A percentile compares a stretch with the other conserved stretches of the same genome.
Conservation (phyloP, 2,888 invertebrate species). For the Aphodius granarius region DNA sequence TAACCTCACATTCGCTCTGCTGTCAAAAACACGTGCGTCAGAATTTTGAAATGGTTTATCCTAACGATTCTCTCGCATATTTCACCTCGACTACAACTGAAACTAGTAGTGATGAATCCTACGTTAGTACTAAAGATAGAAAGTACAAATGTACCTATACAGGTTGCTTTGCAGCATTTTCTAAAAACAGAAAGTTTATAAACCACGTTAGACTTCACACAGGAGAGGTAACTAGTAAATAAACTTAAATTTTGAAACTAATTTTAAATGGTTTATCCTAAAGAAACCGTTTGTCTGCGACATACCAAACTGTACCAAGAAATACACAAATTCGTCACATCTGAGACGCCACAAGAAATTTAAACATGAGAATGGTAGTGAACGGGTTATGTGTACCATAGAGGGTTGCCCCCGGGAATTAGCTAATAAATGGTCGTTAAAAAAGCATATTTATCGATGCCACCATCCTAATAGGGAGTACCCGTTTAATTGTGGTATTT, state of each 20-base stretch:
- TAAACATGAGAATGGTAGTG: constrained; percentile 31
- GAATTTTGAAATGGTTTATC: background rate
- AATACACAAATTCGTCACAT: constrained; percentile 41
- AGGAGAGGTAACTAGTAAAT: constrained; percentile 30
- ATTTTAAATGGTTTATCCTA: constrained; percentile 24
- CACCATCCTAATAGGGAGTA: constrained; percentile 33
- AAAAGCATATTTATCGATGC: constrained; percentile 38
- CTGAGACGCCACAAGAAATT: constrained; percentile 39
- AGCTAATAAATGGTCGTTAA: constrained; percentile 41
- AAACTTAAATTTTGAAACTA: background rate
- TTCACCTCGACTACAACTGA: constrained; percentile 8
- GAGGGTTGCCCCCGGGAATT: constrained; percentile 39
- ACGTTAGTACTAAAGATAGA: constrained; percentile 6
- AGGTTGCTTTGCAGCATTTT: constrained; percentile 29
- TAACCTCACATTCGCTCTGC: constrained; percentile 5
- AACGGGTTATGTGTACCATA: constrained; percentile 30
- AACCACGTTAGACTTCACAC: constrained; percentile 32
- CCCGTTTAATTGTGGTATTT: constrained; percentile 38
- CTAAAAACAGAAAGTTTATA: constrained; percentile 29
- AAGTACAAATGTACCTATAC: constrained; percentile 18
- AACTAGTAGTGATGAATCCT: constrained; percentile 23
- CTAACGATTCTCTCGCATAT: background rate
- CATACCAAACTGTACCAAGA: constrained; percentile 37
- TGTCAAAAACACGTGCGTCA: background rate
- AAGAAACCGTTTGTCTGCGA: constrained; percentile 41